Evolutionary conservation across 2,113 vertebrate genomes (phyloP), one percentile per base, ranked within the genome.

Genomic region (Aldabrachelys gigantea): DNA sequence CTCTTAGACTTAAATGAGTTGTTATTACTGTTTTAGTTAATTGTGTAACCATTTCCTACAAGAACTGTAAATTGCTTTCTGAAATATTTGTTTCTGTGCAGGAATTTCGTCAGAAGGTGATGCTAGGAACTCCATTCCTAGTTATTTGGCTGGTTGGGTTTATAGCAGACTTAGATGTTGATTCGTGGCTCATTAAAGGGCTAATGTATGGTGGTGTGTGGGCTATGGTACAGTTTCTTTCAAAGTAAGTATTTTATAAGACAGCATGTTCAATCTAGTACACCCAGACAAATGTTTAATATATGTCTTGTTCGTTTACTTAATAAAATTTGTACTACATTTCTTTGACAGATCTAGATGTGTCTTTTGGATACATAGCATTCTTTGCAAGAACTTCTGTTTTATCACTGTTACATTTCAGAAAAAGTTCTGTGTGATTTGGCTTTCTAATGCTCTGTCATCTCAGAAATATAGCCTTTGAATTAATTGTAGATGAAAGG

Each of bases 51-150:
- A 72, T 22, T 86, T 83, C 57, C 82, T 88, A 87, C 69, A 57
- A 17, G 76, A 31, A 53, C 25, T 89, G 59, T 53, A 92, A 87
- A 13, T 93, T 96, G 85, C 29, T 96, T 62, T 94, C 81, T 94
- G 87, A 72, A 90, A 50, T 97, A 11, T 96, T 96, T 97, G 72
- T 97, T 97, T 97, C 91, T 95, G 1, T 95, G 24, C 96, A 99
- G 99, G 99, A 99, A 97, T 99, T 99, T 97, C 98, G 99, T 49
- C 99, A 99, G 98, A 99, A 99, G 98, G 99, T 99, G 97, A 99
- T 99, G 99, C 98, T 99, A 91, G 99, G 99, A 92, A 99, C 99
- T n/a, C 99, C 99, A n/a, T 99, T 99, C 96, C 97, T 99, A 84
- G 99, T 99, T 95, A 99, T 99, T 98, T 99, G 99, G 99, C 97